Evolutionary conservation across 2,888 invertebrate genomes (phyloP), one percentile per base, ranked within the genome.

Genomic region (Athalia circularis): DNA sequence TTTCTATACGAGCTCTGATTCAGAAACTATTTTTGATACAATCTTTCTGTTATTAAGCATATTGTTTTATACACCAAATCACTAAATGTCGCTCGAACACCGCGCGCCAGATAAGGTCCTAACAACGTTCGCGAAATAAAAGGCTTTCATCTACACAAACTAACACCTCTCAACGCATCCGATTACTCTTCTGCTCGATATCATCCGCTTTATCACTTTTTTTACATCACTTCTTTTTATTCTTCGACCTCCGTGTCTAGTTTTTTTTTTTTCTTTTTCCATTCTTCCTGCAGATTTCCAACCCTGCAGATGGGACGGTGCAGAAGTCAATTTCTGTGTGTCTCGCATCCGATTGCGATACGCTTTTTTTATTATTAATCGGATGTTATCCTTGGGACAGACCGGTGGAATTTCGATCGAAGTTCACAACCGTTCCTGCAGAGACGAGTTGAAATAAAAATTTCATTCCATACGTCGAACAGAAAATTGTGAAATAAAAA

Each of bases 31-130:
- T 72, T 59, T 59, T 9, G 45, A 47, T n/a, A 54, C 43, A 45
- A 59, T 72, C 59, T 29, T 47, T 59, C 72, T 72, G 57, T 72
- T 72, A 72, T 72, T 72, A 72, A 59, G 57, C 59, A 72, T n/a
- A n/a, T 57, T 59, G 57, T 57, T 72, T 13, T 4, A 45, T 13
- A 13, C 11, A 59, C 72, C 47, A 59, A 52, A 59, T 8, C 11
- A 59, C 72, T 59, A 59, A 52, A 59, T 8, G 47, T 47, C 52
- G 67, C 52, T 29, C 45, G 5, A n/a, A 65, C 6, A 54, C 54
- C 29, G 15, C 7, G 8, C 7, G 65, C n/a, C 47, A 1, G 5
- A 9, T 2, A 68, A 15, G 13, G 4, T 9, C 59, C n/a, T 57
- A 72, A 72, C 7, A 57, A 43, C 9, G 13, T 11, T 13, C 59